Percentiles rank a stretch among this genome's conserved stretches.
Conservation (phyloP, 2,888 invertebrate species). For the Lymantria dispar region DNA sequence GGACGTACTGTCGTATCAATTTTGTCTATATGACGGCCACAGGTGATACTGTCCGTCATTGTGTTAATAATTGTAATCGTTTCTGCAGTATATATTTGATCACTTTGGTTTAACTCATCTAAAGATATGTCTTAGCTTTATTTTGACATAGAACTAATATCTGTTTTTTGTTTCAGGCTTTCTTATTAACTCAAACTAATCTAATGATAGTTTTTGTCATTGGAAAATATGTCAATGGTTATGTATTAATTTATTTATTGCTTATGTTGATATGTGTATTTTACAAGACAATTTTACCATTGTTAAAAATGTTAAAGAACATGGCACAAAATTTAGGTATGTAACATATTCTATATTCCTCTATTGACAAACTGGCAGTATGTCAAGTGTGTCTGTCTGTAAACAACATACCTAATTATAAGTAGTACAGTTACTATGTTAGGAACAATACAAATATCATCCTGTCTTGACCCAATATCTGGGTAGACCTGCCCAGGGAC, state of each 20-base stretch:
- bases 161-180: slow-evolving; percentile 60
- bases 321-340: slow-evolving; percentile 68
- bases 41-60: no score
- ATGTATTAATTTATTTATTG: slow-evolving; percentile 54
- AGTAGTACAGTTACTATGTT: no score
- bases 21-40: no score
- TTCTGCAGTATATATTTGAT: neutral
- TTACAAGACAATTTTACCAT: slow-evolving; percentile 55
- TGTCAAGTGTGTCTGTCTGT: no score
- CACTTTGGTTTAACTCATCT: neutral
- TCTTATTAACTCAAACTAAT: slow-evolving; percentile 61
- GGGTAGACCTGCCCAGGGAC: no score
- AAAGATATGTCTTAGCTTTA: neutral
- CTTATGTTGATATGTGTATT: slow-evolving; percentile 53
- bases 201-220: slow-evolving; percentile 53
- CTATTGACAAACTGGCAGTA: neutral
- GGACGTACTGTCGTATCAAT: no score
- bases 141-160: neutral
- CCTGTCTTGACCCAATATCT: no score
- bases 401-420: no score
- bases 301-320: slow-evolving; percentile 50
- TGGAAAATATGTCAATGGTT: slow-evolving; percentile 65
- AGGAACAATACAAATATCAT: no score
- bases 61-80: neutral
- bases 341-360: neutral